A percentile compares a stretch with the other conserved stretches of the same genome.
These are phyloP conservation scores for Nesidiocoris tenuis DNA, from an alignment of 2,888 invertebrate species.

Conservation along the genomic window DNA sequence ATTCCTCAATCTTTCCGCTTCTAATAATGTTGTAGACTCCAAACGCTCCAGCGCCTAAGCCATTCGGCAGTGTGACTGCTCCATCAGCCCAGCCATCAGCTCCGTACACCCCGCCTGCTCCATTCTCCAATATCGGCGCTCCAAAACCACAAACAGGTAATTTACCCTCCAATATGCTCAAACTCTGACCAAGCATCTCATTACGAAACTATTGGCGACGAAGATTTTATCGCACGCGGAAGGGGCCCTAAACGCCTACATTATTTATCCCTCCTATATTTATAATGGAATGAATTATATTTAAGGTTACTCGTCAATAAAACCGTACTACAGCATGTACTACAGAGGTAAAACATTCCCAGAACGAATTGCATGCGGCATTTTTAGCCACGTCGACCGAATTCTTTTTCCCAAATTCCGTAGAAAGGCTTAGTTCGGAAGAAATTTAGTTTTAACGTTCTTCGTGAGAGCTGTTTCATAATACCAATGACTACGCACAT, in stretches of 20 bases:
- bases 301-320: constrained; percentile 44
- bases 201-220: too few relatives aligned
- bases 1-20: too few relatives aligned
- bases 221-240: background rate
- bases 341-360: constrained; percentile 33
- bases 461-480: constrained; percentile 42
- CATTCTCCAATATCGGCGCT: constrained; percentile 46
- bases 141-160: constrained; percentile 32
- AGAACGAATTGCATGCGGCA: constrained; percentile 22
- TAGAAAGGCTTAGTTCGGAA: background rate
- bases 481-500: background rate
- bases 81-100: constrained; percentile 55
- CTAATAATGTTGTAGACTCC: constrained; percentile 56
- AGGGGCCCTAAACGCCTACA: background rate
- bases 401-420: constrained; percentile 9
- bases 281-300: constrained; percentile 30
- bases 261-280: constrained; percentile 11
- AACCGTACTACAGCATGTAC: constrained; percentile 41
- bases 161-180: too few relatives aligned
- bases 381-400: background rate
- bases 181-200: too few relatives aligned
- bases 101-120: constrained; percentile 51
- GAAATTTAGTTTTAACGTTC: too few relatives aligned
- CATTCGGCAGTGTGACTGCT: constrained; percentile 63
- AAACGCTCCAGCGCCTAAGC: constrained; percentile 62